Percentiles rank a stretch among this genome's conserved stretches.
Evolutionary conservation across 2,888 invertebrate genomes (phyloP).

Genomic region (Eurytoma californica): DNA sequence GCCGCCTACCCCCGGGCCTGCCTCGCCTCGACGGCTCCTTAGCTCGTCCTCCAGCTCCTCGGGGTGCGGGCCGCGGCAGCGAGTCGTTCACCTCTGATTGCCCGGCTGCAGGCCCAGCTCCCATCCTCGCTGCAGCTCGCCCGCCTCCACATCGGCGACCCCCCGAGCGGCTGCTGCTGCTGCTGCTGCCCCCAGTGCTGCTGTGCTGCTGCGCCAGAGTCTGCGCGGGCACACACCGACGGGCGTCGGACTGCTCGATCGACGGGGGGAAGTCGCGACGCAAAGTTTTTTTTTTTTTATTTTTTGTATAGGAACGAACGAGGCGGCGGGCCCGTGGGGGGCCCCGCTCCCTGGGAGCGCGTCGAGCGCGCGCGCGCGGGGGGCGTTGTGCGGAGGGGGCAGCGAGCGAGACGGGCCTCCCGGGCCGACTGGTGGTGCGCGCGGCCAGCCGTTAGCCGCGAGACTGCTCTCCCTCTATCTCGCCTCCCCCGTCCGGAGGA

Average conservation of each 20-base stretch:
- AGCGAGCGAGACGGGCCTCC: constrained; percentile 32
- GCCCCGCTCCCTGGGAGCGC: not conserved
- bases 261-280: too few species aligned
- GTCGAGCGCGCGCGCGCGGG: not conserved
- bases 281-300: too few species aligned
- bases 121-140: constrained; percentile 30
- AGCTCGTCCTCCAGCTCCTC: constrained; percentile 17
- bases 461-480: constrained; percentile 8
- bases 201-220: constrained; percentile 19
- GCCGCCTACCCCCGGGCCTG: constrained; percentile 24
- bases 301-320: too few species aligned
- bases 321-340: constrained; percentile 40
- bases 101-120: constrained; percentile 4
- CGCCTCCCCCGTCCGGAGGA: not conserved
- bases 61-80: not conserved
- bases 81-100: not conserved
- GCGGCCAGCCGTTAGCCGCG: not conserved
- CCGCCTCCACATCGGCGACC: constrained; percentile 8
- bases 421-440: constrained; percentile 48
- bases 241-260: constrained; percentile 18
- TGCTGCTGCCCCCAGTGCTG: not conserved
- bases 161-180: constrained; percentile 22
- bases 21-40: not conserved
- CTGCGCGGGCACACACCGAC: constrained; percentile 3
- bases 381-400: not conserved